Evolutionary conservation across 2,888 invertebrate genomes (phyloP).

Genomic region (Pediacus dermestoides): DNA sequence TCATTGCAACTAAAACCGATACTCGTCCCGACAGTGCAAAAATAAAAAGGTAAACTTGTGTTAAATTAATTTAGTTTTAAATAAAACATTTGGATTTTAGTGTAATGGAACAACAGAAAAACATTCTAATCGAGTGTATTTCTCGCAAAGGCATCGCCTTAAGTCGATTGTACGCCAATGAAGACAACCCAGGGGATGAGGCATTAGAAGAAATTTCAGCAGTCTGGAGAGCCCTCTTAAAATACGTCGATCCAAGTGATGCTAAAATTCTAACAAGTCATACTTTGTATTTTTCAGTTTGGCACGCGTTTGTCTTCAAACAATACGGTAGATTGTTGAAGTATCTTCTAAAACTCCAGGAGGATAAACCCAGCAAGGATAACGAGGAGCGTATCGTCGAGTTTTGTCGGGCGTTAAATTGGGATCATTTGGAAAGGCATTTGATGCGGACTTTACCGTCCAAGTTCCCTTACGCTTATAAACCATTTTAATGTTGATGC

Average conservation of each 20-base stretch:
- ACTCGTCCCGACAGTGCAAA: conserved; percentile 76
- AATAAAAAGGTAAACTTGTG: conserved; percentile 67
- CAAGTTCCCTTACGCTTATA: conserved; percentile 66
- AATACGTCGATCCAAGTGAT: conserved; percentile 78
- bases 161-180: conserved; percentile 59
- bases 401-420: conserved; percentile 63
- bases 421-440: conserved; percentile 63
- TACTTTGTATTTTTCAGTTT: conserved; percentile 71
- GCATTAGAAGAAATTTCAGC: conserved; percentile 59
- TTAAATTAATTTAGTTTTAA: conserved; percentile 5
- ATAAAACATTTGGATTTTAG: conserved; percentile 21
- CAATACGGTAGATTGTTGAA: conserved; percentile 82
- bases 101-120: conserved; percentile 78
- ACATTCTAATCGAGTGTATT: conserved; percentile 74
- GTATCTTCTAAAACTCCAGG: conserved; percentile 69
- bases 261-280: conserved; percentile 53
- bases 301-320: conserved; percentile 74
- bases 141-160: conserved; percentile 71
- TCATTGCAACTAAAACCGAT: conserved; percentile 82
- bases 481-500: conserved; percentile 64
- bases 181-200: conserved; percentile 40
- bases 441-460: conserved; percentile 58
- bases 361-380: conserved; percentile 76
- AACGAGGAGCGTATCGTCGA: conserved; percentile 65
- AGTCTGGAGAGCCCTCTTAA: conserved; percentile 67